These are phyloP conservation scores for Acrossocheilus wenchowensis DNA, from an alignment of 2,797 vertebrate species.

Conservation along the genomic window DNA sequence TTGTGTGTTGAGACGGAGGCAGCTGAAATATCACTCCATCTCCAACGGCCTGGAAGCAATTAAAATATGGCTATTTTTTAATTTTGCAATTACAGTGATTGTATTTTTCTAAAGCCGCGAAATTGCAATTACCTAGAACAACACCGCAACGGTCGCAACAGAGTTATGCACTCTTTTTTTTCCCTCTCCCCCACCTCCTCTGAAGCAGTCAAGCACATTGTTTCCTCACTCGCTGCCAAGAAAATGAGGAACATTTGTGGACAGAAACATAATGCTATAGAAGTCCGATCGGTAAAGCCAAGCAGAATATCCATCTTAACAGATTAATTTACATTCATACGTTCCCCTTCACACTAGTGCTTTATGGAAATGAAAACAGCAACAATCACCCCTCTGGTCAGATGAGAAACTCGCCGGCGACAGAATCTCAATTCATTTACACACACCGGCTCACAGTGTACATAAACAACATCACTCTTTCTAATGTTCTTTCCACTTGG, in stretches of 20 bases:
- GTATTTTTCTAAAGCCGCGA: conserved; percentile 66
- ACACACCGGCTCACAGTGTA: conserved; percentile 48
- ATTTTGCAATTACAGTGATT: conserved; percentile 66
- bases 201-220: conserved; percentile 51
- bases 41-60: conserved; percentile 65
- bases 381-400: conserved; percentile 49
- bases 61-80: conserved; percentile 64
- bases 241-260: conserved; percentile 66
- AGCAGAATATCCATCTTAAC: conserved; percentile 61
- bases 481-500: conserved; percentile 57
- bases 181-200: conserved; percentile 21
- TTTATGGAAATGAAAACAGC: conserved; percentile 67
- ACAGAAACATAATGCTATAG: conserved; percentile 60
- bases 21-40: conserved; percentile 64
- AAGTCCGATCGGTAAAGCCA: conserved; percentile 53
- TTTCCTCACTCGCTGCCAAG: conserved; percentile 65
- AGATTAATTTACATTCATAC: conserved; percentile 64
- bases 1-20: conserved; percentile 41
- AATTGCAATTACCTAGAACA: conserved; percentile 67
- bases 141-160: conserved; percentile 48
- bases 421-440: conserved; percentile 58
- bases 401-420: conserved; percentile 44
- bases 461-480: conserved; percentile 59
- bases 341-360: conserved; percentile 53
- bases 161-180: conserved; percentile 54